phyloP scores from a whole-genome alignment of 1,140 invertebrate genomes.

The Plodia interpunctella region DNA sequence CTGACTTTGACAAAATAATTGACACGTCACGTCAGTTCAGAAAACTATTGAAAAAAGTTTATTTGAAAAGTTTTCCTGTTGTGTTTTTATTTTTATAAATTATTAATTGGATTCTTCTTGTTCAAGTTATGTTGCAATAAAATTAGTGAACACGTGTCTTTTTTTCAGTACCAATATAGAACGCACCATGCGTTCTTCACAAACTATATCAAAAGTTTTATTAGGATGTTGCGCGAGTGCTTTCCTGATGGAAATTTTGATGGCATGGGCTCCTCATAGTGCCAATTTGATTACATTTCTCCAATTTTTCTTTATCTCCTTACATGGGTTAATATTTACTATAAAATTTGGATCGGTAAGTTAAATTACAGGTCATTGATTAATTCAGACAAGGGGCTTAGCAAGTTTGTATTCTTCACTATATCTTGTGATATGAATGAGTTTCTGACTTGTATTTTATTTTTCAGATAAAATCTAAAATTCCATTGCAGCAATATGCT shows the following conservation, averaged over 20 bases:
- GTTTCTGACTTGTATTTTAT: conserved; percentile 20
- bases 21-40: too few species aligned
- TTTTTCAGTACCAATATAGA: too few species aligned
- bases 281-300: conserved; percentile 62
- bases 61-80: too few species aligned
- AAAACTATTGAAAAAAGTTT: too few species aligned
- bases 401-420: too few species aligned
- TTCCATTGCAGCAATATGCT: conserved; percentile 57
- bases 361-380: conserved; percentile 12
- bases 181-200: conserved; percentile 8
- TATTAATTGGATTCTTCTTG: too few species aligned
- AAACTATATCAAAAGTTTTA: conserved; percentile 46
- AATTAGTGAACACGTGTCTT: too few species aligned
- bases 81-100: too few species aligned
- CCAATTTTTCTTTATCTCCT: conserved; percentile 55
- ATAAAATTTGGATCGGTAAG: conserved; percentile 54
- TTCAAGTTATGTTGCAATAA: too few species aligned
- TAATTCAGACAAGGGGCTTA: neutral
- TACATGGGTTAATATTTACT: conserved; percentile 49
- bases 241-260: conserved; percentile 69
- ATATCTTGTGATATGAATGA: neutral
- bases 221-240: conserved; percentile 55
- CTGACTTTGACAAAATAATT: too few species aligned
- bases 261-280: conserved; percentile 44
- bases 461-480: conserved; percentile 61